phyloP scores from a whole-genome alignment of 2,888 invertebrate species.

The Spilosoma lubricipeda region DNA sequence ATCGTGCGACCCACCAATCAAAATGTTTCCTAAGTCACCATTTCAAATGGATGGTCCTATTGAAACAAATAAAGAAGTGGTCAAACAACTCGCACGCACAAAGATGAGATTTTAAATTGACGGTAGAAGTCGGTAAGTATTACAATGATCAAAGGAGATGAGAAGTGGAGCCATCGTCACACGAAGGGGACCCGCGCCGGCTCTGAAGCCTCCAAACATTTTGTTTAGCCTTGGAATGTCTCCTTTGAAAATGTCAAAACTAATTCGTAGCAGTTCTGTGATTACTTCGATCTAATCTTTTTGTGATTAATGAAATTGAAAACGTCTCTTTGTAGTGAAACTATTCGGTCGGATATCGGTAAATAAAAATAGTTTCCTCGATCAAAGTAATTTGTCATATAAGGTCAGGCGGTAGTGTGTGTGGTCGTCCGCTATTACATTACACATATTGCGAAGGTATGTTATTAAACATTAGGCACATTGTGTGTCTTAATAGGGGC shows the following conservation, averaged over 20 bases:
- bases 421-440: slow-evolving; percentile 27
- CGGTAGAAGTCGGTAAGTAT: slow-evolving; percentile 69
- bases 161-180: slow-evolving; percentile 59
- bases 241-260: slow-evolving; percentile 78
- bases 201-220: slow-evolving; percentile 65
- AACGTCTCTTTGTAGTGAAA: slow-evolving; percentile 61
- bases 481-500: slow-evolving; percentile 77
- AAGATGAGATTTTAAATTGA: slow-evolving; percentile 69
- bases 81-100: slow-evolving; percentile 66
- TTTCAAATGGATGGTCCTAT: slow-evolving; percentile 54
- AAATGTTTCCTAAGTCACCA: slow-evolving; percentile 65
- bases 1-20: slow-evolving; percentile 61
- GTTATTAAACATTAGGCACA: slow-evolving; percentile 74
- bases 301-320: slow-evolving; percentile 75
- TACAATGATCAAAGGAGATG: slow-evolving; percentile 72
- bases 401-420: slow-evolving; percentile 39
- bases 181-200: slow-evolving; percentile 55
- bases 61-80: slow-evolving; percentile 66
- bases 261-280: slow-evolving; percentile 76
- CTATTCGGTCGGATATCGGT: slow-evolving; percentile 64
- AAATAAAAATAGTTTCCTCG: slow-evolving; percentile 49
- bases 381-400: slow-evolving; percentile 51
- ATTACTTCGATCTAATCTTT: slow-evolving; percentile 67
- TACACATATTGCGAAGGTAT: slow-evolving; percentile 51
- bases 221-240: slow-evolving; percentile 79